Evolutionary conservation across 2,888 invertebrate species (phyloP).

Genomic region (Parnassius orleans): DNA sequence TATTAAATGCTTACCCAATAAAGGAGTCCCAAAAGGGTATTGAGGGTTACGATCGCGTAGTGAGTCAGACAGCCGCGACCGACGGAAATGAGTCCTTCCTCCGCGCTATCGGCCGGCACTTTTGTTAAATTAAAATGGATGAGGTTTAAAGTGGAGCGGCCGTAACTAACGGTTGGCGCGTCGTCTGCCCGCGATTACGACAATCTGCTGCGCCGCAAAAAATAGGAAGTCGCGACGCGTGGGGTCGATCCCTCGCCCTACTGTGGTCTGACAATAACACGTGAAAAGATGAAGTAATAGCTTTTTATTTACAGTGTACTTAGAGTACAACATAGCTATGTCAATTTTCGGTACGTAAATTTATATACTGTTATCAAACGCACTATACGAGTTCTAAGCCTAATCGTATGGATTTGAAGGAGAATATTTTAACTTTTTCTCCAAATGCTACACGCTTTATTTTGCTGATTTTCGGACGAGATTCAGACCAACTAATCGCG

Average conservation of each 20-base stretch:
- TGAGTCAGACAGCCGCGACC: conserved; percentile 51
- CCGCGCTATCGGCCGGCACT: conserved; percentile 77
- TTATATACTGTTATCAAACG: too few relatives aligned
- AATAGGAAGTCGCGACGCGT: conserved; percentile 62
- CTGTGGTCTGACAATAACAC: conserved; percentile 21
- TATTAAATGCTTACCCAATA: not conserved
- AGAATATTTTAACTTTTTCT: too few relatives aligned
- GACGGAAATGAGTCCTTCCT: conserved; percentile 78
- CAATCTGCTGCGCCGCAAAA: conserved; percentile 55
- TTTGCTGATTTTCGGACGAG: too few relatives aligned
- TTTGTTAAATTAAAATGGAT: conserved; percentile 80
- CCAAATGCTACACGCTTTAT: too few relatives aligned
- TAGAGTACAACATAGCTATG: too few relatives aligned
- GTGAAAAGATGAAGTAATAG: conserved; percentile 16
- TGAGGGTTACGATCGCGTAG: conserved; percentile 18
- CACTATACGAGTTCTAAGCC: too few relatives aligned
- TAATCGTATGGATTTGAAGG: too few relatives aligned
- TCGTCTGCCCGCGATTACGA: conserved; percentile 60
- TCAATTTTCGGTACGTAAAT: too few relatives aligned
- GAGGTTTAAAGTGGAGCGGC: conserved; percentile 78
- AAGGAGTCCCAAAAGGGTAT: conserved; percentile 14
- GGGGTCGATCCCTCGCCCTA: conserved; percentile 50
- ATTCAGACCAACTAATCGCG: too few relatives aligned
- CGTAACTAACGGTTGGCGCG: conserved; percentile 74
- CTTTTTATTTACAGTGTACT: conserved; percentile 9